Evolutionary conservation across 2,797 vertebrate genomes (phyloP).

Genomic region (Pangasius macronema): DNA sequence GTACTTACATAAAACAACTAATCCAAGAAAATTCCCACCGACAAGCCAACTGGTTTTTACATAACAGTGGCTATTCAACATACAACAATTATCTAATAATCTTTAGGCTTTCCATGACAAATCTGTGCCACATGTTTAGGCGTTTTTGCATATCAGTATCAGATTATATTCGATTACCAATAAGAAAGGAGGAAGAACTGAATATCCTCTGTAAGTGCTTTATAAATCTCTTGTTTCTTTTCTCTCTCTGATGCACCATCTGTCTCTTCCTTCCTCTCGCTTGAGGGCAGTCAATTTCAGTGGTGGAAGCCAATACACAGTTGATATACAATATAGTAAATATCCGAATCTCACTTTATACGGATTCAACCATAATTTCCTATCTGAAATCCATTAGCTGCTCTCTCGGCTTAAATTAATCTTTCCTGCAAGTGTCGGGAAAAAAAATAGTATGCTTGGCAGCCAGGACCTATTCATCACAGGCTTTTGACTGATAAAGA

Average conservation of each 20-base stretch:
- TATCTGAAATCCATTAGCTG: constrained; percentile 62
- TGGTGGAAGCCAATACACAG: constrained; percentile 41
- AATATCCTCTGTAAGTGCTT: neutral
- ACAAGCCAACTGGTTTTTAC: constrained; percentile 36
- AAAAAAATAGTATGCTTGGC: constrained; percentile 39
- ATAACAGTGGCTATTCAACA: constrained; percentile 19
- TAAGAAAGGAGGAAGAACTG: constrained; percentile 4
- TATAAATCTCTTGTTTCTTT: constrained; percentile 7
- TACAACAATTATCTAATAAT: neutral
- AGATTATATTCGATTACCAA: constrained; percentile 12
- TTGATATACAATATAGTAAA: constrained; percentile 54
- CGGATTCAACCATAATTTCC: constrained; percentile 59
- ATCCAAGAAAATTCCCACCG: constrained; percentile 48
- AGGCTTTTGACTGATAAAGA: constrained; percentile 43
- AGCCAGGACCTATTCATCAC: constrained; percentile 52
- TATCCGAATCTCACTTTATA: constrained; percentile 62
- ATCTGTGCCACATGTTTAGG: neutral
- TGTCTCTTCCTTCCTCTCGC: constrained; percentile 27
- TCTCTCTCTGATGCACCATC: constrained; percentile 3
- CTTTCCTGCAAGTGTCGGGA: constrained; percentile 53
- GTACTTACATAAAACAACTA: constrained; percentile 49
- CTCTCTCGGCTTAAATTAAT: constrained; percentile 61
- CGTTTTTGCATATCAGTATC: constrained; percentile 6
- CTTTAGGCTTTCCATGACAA: neutral
- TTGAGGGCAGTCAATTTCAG: constrained; percentile 53